Conservation (phyloP, 2,113 vertebrate species). For the Gobiocypris rarus region DNA sequence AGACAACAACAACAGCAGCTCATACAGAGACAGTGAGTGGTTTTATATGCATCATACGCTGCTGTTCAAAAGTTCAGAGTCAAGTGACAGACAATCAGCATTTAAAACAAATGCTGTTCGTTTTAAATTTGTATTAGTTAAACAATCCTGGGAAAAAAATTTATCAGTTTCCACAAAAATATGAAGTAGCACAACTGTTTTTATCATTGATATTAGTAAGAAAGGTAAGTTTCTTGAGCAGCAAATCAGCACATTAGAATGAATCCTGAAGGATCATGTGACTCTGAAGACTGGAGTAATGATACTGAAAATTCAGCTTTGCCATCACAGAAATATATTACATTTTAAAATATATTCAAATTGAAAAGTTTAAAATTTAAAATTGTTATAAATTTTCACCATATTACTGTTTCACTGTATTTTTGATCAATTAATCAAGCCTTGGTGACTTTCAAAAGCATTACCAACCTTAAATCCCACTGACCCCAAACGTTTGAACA, state of each 20-base stretch:
- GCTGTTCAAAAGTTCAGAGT: neutral
- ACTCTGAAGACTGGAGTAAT: too few species aligned
- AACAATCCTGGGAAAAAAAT: neutral
- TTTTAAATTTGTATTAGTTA: neutral
- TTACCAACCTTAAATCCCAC: too few species aligned
- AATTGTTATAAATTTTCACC: neutral
- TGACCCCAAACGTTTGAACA: neutral
- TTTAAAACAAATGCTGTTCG: neutral
- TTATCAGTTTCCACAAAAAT: too few species aligned
- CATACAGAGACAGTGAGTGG: conserved; percentile 92
- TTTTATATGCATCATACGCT: neutral
- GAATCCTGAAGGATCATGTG: too few species aligned
- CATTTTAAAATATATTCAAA: too few species aligned
- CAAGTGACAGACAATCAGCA: neutral
- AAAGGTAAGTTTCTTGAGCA: too few species aligned
- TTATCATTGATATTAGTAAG: too few species aligned
- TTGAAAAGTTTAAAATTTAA: too few species aligned
- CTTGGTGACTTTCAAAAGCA: neutral
- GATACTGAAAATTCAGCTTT: too few species aligned
- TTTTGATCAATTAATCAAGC: neutral
- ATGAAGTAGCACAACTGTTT: too few species aligned
- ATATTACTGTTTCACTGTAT: neutral
- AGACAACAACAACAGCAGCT: conserved; percentile 96
- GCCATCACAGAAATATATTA: too few species aligned
- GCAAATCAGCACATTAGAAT: too few species aligned